Evolutionary conservation across 2,888 invertebrate species (phyloP).

Genomic region (Euproctis similis): DNA sequence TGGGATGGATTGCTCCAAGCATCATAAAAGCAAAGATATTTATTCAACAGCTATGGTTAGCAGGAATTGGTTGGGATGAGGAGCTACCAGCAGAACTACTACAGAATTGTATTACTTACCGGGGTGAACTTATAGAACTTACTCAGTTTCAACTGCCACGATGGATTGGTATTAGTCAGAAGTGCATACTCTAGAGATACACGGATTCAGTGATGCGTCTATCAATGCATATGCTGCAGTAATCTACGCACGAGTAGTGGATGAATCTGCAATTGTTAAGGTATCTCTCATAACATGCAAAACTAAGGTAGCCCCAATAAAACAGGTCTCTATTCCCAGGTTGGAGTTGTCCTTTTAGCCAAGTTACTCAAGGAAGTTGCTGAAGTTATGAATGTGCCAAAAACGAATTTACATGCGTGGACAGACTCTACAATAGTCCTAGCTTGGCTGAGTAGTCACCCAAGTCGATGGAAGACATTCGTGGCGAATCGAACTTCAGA

Average conservation of each 20-base stretch:
- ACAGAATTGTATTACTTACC: constrained; percentile 7
- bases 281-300: constrained; percentile 2
- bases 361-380: constrained; percentile 5
- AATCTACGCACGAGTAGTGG: not conserved
- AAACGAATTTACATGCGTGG: constrained; percentile 1
- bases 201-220: constrained; percentile 1
- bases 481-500: too few species aligned
- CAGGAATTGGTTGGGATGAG: constrained; percentile 10
- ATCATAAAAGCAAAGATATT: constrained; percentile 11
- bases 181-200: too few species aligned
- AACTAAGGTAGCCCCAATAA: constrained; percentile 5
- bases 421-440: too few species aligned
- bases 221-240: constrained; percentile 1
- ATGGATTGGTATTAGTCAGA: too few species aligned
- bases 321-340: constrained; percentile 3
- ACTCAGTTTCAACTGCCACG: constrained; percentile 3
- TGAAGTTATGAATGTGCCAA: not conserved
- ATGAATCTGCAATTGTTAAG: not conserved
- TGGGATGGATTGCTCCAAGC: constrained; percentile 20
- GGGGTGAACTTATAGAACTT: constrained; percentile 4
- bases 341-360: constrained; percentile 4
- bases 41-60: constrained; percentile 9
- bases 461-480: too few species aligned
- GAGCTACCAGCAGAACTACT: constrained; percentile 5
- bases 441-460: constrained; percentile 1